Base-by-base conservation (phyloP, 2,113 vertebrate species). In the Panthera tigris region DNA sequence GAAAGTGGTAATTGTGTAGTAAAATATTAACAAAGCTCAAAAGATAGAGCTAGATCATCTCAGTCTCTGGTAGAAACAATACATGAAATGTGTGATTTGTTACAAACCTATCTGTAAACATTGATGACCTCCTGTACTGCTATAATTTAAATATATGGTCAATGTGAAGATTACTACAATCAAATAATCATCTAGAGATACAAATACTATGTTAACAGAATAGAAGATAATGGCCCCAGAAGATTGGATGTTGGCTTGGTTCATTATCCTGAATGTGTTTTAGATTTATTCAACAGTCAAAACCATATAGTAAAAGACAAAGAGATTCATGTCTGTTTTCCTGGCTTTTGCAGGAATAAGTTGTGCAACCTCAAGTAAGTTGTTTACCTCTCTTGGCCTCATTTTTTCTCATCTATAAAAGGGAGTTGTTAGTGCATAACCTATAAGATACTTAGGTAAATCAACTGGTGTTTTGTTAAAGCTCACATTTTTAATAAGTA, bases 1-100 rank as follows among this genome's bases (percentile, higher is more conserved):
- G 66, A 76, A 96, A 65, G 83, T 76, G 33, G 68, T 96, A 69
- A 95, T 65, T 92, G 93, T 52, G 71, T 33, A 74, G 87, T 96
- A 92, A 97, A 94, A 71, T 81, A 84, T 92, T 94, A 96, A n/a
- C 65, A 12, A n/a, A 87, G 6, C 79, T 89, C 84, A 55, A 52
- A 71, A 96, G 63, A 19, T 1, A 57, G 68, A 87, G 16, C 31
- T 63, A 52, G 83, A 39, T n/a, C 27, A 5, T 41, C 63, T 61
- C 6, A 2, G 41, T 27, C 52, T 68, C 36, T 8, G 65, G 52
- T 13, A n/a, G 29, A 74, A 65, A 63, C 50, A 21, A 48, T 5
- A 33, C 15, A 8, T 1, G 2, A 65, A 31, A 55, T 29, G 39
- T 16, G 63, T 27, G 73, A 69, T 25, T 23, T 36, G 65, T 63